Base-by-base conservation (phyloP, 2,797 vertebrate species). In the Onychomys leucogaster region DNA sequence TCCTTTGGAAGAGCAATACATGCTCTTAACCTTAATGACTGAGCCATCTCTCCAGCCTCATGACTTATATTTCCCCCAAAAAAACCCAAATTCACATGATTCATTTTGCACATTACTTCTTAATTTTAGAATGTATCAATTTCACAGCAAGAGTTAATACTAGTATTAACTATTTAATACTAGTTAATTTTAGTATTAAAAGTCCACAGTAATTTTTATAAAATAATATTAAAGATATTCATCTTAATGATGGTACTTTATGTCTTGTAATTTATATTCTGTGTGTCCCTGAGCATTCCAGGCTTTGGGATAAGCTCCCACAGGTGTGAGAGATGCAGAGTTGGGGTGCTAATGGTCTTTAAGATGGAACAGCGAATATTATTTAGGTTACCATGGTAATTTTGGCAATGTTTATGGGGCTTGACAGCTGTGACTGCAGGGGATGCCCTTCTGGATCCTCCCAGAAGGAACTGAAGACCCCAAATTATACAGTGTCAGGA, bases 401-500 rank as follows among this genome's bases (percentile, higher is more conserved):
- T 0, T 0, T 0, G 17, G 43, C 61, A 94, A 41, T 75, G 21
- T 75, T 75, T 75, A 27, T 9, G 69, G 80, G 10, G 0, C 78
- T 59, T 25, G 77, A 2, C 67, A 57, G 17, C 84, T 32, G 29
- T 37, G 46, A 29, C 89, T 34, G 41, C 52, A 86, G 94, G 59
- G 17, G 52, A 77, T 8, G 16, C 52, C 73, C 37, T 7, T 27
- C 43, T 57, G 65, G 82, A 80, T 65, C 37, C 34, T 41, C 29
- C 6, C 65, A 32, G 57, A 82, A 67, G 43, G 5, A 65, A 73
- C 34, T 5, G 34, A 94, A 80, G 89, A 69, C 81, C 84, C 94
- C 61, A 86, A 78, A 76, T 83, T 25, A n/a, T 10, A 83, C 1
- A 82, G 59, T 69, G 76, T 91, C 87, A 67, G 43, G 67, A 96